Conservation (phyloP, 1,140 invertebrate genomes). For the Papilio xuthus region DNA sequence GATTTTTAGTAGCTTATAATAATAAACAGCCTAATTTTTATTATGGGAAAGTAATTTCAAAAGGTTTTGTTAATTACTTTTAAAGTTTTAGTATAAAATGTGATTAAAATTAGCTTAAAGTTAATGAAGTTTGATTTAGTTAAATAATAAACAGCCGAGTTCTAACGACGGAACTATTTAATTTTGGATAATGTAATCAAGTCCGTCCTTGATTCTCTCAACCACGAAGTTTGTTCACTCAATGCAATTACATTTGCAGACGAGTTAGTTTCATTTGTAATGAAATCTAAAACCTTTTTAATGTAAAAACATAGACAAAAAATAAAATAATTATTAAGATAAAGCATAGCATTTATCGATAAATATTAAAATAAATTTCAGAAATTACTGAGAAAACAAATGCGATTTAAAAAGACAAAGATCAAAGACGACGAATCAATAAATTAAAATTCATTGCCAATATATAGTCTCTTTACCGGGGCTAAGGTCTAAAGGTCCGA, state of each 20-base stretch:
- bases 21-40: too few species aligned
- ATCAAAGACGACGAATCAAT: background rate
- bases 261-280: background rate
- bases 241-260: constrained; percentile 4
- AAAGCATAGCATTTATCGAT: too few species aligned
- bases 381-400: too few species aligned
- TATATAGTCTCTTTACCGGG: background rate
- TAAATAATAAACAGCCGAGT: background rate
- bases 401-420: background rate
- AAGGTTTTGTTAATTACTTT: background rate
- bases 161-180: constrained; percentile 12
- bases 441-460: background rate
- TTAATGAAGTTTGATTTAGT: background rate
- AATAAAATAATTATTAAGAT: background rate
- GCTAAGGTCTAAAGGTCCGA: constrained; percentile 2
- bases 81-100: background rate
- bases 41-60: too few species aligned
- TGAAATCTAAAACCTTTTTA: background rate
- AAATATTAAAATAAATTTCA: too few species aligned
- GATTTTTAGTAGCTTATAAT: too few species aligned
- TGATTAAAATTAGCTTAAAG: background rate
- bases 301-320: background rate
- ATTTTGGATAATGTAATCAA: constrained; percentile 17
- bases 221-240: background rate
- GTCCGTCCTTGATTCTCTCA: background rate